These are phyloP conservation scores for Taxidea taxus DNA, from an alignment of 2,113 vertebrate genomes.

Conservation along the genomic window DNA sequence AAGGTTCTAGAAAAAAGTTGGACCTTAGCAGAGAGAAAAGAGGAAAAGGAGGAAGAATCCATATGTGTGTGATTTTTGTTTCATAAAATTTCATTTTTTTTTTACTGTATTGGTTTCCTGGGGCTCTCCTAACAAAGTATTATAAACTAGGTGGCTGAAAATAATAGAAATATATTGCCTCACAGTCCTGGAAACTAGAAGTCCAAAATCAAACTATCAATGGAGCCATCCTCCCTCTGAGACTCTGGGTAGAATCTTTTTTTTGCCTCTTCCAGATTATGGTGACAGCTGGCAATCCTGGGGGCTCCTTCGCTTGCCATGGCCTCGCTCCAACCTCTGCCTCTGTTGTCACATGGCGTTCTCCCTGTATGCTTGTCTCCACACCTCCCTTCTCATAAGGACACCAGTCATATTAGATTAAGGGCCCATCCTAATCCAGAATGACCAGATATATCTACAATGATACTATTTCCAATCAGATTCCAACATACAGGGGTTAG, in stretches of 20 bases:
- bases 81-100: neutral
- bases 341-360: neutral
- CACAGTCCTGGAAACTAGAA: neutral
- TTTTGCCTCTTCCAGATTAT: neutral
- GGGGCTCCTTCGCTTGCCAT: neutral
- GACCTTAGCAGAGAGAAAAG: neutral
- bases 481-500: neutral
- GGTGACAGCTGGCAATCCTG: neutral
- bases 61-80: neutral
- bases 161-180: neutral
- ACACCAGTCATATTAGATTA: neutral
- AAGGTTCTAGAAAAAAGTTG: neutral
- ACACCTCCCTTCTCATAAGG: neutral
- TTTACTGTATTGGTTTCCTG: neutral
- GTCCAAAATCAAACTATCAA: neutral
- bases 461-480: neutral
- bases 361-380: neutral
- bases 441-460: neutral
- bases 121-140: neutral
- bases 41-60: neutral
- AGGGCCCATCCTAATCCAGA: neutral
- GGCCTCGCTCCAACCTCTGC: neutral
- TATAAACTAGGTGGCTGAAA: neutral
- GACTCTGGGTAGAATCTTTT: neutral
- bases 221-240: fast-evolving